Percentiles rank a stretch among this genome's conserved stretches.
phyloP scores from a whole-genome alignment of 2,113 vertebrate genomes.

The Apistogramma diplotaenia region DNA sequence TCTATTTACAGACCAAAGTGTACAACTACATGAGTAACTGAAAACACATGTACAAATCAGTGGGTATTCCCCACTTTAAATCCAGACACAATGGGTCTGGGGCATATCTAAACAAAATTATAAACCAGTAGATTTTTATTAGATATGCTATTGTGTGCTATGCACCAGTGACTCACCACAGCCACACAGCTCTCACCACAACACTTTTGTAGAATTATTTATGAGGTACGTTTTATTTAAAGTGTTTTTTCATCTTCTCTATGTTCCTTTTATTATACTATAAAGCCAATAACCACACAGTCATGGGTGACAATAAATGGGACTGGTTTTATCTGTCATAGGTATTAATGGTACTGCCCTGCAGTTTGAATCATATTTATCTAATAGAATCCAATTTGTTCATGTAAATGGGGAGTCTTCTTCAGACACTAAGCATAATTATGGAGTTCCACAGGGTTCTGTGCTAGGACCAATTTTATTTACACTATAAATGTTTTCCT shows the following conservation, averaged over 20 bases:
- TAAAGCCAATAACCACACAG: not conserved
- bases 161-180: not conserved
- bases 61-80: not conserved
- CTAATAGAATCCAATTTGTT: no score
- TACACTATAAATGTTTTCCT: no score
- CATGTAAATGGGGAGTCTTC: no score
- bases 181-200: not conserved
- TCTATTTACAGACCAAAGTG: not conserved
- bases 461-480: no score
- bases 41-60: not conserved
- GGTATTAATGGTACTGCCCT: no score
- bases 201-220: not conserved
- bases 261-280: not conserved
- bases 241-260: not conserved
- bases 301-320: not conserved
- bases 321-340: not conserved
- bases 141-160: not conserved
- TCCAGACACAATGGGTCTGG: conserved; percentile 10
- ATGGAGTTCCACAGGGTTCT: no score
- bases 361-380: no score
- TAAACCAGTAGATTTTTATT: not conserved
- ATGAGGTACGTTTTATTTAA: conserved; percentile 7
- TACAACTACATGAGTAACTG: not conserved
- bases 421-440: no score
- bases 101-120: not conserved